These are phyloP conservation scores for Zosterops hypoxanthus DNA, from an alignment of 2,113 vertebrate species.

Conservation along the genomic window DNA sequence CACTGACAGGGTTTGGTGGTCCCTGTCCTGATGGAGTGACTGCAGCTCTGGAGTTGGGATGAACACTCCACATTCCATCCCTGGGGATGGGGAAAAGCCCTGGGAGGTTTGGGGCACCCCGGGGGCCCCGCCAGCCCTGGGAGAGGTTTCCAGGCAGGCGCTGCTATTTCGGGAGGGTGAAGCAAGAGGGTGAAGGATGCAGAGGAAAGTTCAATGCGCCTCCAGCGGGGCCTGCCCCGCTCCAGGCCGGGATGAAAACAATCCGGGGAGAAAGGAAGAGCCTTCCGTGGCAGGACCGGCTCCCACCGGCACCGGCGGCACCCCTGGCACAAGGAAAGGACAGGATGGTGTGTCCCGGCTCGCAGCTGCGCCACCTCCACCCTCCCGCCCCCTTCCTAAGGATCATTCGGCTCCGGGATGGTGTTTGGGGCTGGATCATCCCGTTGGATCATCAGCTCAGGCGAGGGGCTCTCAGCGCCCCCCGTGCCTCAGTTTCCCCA, in stretches of 20 bases:
- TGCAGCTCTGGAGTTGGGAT: not conserved
- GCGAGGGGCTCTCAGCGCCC: not conserved
- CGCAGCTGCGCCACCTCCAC: not conserved
- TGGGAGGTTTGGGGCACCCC: not conserved
- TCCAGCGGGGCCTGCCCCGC: not conserved
- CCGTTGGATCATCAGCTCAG: not conserved
- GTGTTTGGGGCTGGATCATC: not conserved
- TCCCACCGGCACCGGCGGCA: not conserved
- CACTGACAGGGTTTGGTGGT: accelerated
- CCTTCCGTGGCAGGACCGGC: not conserved
- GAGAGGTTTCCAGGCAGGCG: not conserved
- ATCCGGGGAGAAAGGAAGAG: not conserved
- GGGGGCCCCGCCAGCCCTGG: not conserved
- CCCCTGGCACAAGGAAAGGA: not conserved
- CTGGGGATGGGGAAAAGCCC: not conserved
- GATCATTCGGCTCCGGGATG: accelerated
- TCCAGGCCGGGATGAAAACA: not conserved
- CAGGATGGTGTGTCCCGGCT: not conserved
- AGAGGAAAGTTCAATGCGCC: constrained; percentile 19
- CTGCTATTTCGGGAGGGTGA: constrained; percentile 52
- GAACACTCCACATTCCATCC: not conserved
- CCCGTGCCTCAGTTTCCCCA: constrained; percentile 3
- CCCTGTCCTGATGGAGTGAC: accelerated
- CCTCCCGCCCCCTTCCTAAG: not conserved
- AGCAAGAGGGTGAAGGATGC: constrained; percentile 42